Base-by-base conservation (phyloP, 2,797 vertebrate genomes). In the Spatula versicolor region DNA sequence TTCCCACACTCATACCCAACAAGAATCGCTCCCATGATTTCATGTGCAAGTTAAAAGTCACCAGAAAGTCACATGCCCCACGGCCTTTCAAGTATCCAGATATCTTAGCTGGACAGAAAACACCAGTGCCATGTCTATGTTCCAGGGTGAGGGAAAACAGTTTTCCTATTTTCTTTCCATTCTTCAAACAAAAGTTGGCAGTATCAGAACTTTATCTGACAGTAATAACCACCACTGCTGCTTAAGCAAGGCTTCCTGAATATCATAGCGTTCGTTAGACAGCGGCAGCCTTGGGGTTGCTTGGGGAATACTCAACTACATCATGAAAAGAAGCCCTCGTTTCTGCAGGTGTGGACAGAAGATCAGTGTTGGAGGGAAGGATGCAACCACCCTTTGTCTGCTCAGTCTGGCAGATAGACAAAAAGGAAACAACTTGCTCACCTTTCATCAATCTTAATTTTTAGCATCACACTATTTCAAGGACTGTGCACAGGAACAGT, bases 401-500 rank as follows among this genome's bases (percentile, higher is more conserved):
- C 2, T 21, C 50, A 39, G 31, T 28, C 30, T 2, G 0, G 46
- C 33, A 86, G 59, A 64, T 0, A 72, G 5, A 55, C 7, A 7
- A 54, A 37, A 69, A 31, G 52, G n/a, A 80, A 41, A 41, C 35
- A 46, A 58, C 25, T 82, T 23, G 20, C 14, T 3, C 33, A 17
- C 33, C 26, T 41, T 75, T 12, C 83, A 50, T 1, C 3, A 30
- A 11, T 80, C 63, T 28, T 21, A 35, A 48, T 88, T 89, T 85
- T 67, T 85, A 77, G 60, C 28, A 60, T 18, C 43, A 64, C 5
- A 2, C 21, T 48, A n/a, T 69, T 75, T 55, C 62, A 86, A 55
- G 26, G 54, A 30, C 39, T 7, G 18, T 9, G 28, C 33, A 31
- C 4, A 4, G 13, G 45, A 68, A 64, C 12, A 35, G 35, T 52